These are phyloP conservation scores for Lerista edwardsae DNA, from an alignment of 2,797 vertebrate species.

Conservation along the genomic window DNA sequence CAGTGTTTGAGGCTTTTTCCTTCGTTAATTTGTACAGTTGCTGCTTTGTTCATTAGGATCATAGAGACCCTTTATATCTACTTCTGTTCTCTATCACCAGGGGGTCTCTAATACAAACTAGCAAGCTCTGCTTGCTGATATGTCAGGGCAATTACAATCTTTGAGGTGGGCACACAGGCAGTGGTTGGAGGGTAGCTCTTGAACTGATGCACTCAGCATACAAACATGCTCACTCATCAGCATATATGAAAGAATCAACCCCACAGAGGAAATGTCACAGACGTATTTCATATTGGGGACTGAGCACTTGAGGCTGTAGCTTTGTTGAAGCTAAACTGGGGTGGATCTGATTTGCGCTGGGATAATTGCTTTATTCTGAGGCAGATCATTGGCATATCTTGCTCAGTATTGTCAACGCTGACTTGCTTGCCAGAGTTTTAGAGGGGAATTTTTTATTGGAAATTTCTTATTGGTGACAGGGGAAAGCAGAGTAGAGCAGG, in stretches of 20 bases:
- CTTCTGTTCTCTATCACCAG: not conserved
- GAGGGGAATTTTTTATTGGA: no score
- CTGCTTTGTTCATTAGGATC: conserved; percentile 2
- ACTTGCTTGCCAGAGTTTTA: no score
- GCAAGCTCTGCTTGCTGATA: not conserved
- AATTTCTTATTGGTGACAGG: no score
- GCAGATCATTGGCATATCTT: no score
- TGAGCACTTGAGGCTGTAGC: not conserved
- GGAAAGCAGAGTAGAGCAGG: no score
- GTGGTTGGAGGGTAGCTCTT: not conserved
- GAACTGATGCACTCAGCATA: not conserved
- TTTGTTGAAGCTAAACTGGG: not conserved
- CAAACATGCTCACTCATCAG: not conserved
- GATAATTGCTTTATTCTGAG: no score
- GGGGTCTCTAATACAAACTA: not conserved
- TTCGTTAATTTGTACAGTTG: conserved; percentile 3
- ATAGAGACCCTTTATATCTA: not conserved
- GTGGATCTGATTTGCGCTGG: not conserved
- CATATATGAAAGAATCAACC: not conserved
- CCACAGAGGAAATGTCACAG: not conserved
- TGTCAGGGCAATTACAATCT: not conserved
- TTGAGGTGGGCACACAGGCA: not conserved
- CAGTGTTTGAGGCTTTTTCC: not conserved
- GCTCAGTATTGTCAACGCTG: no score
- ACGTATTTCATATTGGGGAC: not conserved